These are phyloP conservation scores for Albula goreensis DNA, from an alignment of 2,113 vertebrate species.

Conservation along the genomic window DNA sequence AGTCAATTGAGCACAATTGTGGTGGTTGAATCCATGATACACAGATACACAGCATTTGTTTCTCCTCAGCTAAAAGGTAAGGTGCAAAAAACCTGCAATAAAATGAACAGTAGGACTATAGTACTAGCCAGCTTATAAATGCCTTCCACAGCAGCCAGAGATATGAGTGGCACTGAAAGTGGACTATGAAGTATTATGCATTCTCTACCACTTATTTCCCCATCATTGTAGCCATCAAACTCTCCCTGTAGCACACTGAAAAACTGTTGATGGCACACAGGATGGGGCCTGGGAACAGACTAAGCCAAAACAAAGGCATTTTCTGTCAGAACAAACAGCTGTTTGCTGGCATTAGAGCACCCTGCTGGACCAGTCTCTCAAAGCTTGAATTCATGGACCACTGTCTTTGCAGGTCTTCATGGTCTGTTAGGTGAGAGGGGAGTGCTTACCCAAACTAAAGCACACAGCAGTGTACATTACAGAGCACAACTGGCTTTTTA, in stretches of 20 bases:
- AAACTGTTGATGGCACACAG: neutral
- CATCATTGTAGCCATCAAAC: neutral
- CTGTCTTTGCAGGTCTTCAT: neutral
- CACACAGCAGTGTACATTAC: no score
- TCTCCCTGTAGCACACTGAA: neutral
- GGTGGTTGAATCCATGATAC: no score
- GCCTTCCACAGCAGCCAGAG: neutral
- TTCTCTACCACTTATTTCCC: neutral
- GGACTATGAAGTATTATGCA: neutral
- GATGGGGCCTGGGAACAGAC: neutral
- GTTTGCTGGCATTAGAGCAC: neutral
- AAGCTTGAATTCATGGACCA: neutral
- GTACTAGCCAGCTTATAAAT: neutral
- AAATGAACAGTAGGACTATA: no score
- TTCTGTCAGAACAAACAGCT: neutral
- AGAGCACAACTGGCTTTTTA: no score
- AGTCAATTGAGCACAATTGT: no score
- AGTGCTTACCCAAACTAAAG: no score
- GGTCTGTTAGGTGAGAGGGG: no score
- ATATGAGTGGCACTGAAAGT: neutral
- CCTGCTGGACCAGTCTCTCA: neutral
- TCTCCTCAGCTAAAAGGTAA: no score
- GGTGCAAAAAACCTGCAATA: no score
- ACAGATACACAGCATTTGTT: no score
- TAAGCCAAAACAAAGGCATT: neutral